These are phyloP conservation scores for Labeo catla DNA, from an alignment of 2,113 vertebrate species.

Conservation along the genomic window DNA sequence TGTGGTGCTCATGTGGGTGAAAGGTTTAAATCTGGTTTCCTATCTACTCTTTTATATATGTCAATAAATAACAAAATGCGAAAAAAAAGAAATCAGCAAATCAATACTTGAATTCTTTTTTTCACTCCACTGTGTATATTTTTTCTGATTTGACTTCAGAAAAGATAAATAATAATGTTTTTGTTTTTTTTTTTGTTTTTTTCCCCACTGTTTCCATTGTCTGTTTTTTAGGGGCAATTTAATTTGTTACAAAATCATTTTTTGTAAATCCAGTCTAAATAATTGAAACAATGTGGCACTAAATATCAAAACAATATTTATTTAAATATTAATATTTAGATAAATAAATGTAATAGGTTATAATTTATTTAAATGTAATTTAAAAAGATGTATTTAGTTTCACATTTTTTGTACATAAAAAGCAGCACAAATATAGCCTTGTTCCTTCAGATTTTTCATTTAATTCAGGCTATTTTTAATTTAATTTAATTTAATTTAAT, in stretches of 20 bases:
- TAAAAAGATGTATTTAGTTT: neutral
- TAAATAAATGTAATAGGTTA: neutral
- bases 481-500: too few species aligned
- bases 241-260: neutral
- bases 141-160: too few species aligned
- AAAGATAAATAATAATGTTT: too few species aligned
- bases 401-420: neutral
- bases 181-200: too few species aligned
- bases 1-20: neutral
- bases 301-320: neutral
- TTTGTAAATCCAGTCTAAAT: neutral
- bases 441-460: too few species aligned
- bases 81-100: too few species aligned
- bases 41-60: neutral
- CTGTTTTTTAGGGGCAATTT: neutral
- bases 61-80: neutral
- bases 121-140: neutral
- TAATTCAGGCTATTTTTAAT: too few species aligned
- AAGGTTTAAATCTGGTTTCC: neutral
- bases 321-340: neutral
- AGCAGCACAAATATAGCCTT: too few species aligned
- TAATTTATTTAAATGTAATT: neutral
- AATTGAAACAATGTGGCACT: neutral
- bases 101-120: neutral
- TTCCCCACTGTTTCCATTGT: neutral